Evolutionary conservation across 2,113 vertebrate species (phyloP), one percentile per base, ranked within the genome.

Genomic region (Bubalus kerabau): DNA sequence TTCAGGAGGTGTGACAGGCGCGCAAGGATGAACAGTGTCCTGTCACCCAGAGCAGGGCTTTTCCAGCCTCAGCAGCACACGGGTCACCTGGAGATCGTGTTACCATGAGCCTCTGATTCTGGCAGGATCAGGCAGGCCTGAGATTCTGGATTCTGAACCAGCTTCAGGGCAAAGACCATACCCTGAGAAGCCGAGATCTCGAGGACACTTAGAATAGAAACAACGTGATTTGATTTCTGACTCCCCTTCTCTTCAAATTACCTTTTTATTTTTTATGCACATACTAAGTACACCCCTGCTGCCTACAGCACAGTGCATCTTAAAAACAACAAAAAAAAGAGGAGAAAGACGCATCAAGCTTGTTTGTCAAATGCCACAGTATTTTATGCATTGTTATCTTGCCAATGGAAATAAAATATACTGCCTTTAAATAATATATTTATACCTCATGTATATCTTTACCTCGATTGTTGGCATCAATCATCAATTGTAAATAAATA

Each of bases 391-490:
- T 97, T 92, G 97, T 98, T 99, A 98, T 97, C 94, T 98, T 98
- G 96, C 97, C 98, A 97, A 98, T 98, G 98, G 97, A 98, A 98
- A 98, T 98, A 98, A 98, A 90, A 94, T 98, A 99, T 97, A 96
- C 86, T 98, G 57, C 97, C 97, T 99, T 98, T 99, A 96, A 98
- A 98, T 98, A 98, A 98, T 99, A 98, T 98, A 98, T 98, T 98
- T 99, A 98, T 99, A 99, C 99, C 99, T 99, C 99, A 99, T 98
- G 98, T 97, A 95, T 98, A 98, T 99, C 98, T 98, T 99, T 99
- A 99, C 99, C 99, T 99, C 99, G 97, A 98, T 97, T 98, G 98
- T 98, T 98, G 98, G 93, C 98, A 98, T 99, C 98, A 97, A 83
- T 99, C 98, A 98, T 98, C 97, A 97, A 56, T 95, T 99, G 98